Percentiles rank a stretch among this genome's conserved stretches.
Evolutionary conservation across 2,113 vertebrate genomes (phyloP).

Genomic region (Rhagologus leucostigma): DNA sequence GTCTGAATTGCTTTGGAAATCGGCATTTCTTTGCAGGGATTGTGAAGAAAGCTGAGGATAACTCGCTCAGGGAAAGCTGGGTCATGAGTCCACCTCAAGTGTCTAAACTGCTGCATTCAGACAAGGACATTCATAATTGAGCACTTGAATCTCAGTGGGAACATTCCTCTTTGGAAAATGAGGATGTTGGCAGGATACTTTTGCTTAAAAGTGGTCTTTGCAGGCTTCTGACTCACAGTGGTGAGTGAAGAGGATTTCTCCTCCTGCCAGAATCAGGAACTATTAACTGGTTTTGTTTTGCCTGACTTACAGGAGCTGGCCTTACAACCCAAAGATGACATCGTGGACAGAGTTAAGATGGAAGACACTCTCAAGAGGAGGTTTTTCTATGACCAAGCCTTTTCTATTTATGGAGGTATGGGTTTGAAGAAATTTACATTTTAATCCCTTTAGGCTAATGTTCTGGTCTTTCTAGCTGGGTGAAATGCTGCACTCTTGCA

Average conservation of each 20-base stretch:
- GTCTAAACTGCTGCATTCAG: not conserved
- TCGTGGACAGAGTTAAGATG: conserved; percentile 94
- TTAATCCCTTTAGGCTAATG: not conserved
- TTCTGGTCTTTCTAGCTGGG: not conserved
- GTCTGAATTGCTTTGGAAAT: not conserved
- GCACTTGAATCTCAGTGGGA: not conserved
- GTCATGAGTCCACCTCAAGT: not conserved
- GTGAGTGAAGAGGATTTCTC: not conserved
- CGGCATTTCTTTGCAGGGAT: not conserved
- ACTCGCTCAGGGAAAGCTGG: not conserved
- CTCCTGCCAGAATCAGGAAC: not conserved
- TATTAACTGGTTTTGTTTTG: not conserved
- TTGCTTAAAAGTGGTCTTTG: not conserved
- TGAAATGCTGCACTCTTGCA: not conserved
- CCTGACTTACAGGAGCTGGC: conserved; percentile 82
- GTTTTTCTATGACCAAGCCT: conserved; percentile 98
- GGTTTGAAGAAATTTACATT: not conserved
- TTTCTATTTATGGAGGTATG: conserved; percentile 97
- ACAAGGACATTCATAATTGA: not conserved
- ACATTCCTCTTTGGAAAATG: not conserved
- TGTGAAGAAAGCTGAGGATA: not conserved
- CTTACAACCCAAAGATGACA: conserved; percentile 94
- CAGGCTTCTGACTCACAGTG: not conserved
- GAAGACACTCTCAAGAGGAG: conserved; percentile 96
- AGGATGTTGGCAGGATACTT: not conserved